These are phyloP conservation scores for Scaptomyza polygonia DNA, from an alignment of 2,888 invertebrate genomes.

Conservation along the genomic window DNA sequence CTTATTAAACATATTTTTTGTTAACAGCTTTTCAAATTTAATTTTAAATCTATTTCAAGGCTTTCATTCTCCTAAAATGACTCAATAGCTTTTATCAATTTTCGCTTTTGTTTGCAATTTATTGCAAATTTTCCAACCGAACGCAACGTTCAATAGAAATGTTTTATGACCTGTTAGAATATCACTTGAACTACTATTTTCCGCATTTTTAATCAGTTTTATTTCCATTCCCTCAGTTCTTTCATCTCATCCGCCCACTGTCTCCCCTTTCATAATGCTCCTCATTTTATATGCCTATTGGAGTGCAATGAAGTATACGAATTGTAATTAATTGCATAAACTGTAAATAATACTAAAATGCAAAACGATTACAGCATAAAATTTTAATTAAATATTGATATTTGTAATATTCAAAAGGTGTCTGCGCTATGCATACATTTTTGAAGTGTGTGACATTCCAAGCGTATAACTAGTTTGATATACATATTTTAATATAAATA, in stretches of 20 bases:
- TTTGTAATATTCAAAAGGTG: slow-evolving; percentile 22
- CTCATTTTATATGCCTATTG: slow-evolving; percentile 18
- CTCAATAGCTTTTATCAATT: slow-evolving; percentile 39
- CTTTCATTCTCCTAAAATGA: background rate
- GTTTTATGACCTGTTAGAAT: slow-evolving; percentile 28
- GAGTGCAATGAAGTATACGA: slow-evolving; percentile 42
- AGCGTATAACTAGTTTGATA: background rate
- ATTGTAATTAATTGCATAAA: slow-evolving; percentile 57
- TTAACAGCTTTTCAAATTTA: too few species aligned
- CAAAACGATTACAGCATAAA: slow-evolving; percentile 33
- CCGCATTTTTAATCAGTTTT: slow-evolving; percentile 52
- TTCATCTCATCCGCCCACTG: background rate
- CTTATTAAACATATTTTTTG: too few species aligned
- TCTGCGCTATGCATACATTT: background rate
- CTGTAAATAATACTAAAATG: slow-evolving; percentile 47
- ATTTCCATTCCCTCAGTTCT: slow-evolving; percentile 14
- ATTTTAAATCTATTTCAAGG: background rate
- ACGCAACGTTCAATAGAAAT: slow-evolving; percentile 24
- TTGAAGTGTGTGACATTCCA: background rate
- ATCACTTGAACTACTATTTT: slow-evolving; percentile 37
- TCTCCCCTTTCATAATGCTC: too few species aligned
- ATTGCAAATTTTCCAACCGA: slow-evolving; percentile 63
- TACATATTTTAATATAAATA: too few species aligned
- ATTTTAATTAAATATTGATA: slow-evolving; percentile 58
- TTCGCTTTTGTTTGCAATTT: slow-evolving; percentile 57